Evolutionary conservation across 2,797 vertebrate genomes (phyloP), one percentile per base, ranked within the genome.

Genomic region (Cryptoprocta ferox): DNA sequence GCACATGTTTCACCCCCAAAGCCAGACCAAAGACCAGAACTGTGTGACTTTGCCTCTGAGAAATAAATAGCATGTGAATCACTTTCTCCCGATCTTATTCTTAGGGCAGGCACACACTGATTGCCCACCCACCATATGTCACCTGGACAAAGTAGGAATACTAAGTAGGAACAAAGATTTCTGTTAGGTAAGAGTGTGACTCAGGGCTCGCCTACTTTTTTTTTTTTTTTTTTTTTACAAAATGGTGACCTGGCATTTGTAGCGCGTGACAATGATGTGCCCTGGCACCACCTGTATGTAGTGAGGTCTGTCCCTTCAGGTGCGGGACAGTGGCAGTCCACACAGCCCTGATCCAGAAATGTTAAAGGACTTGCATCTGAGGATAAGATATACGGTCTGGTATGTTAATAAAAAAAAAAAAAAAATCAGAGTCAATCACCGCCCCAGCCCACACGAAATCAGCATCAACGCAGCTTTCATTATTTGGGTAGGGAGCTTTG

Each of bases 171-270:
- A 85, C 42, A 39, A 89, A 30, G 56, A 76, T 48, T 66, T 42
- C 12, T 70, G 68, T 80, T 78, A 76, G 88, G 91, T 75, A 88
- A 93, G 85, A 79, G 39, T 48, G 85, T 96, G 93, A 97, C 91
- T 93, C 92, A 68, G 19, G 65, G 65, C 70, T 93, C 42, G 24
- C 66, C n/a, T 65, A 76, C 59, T 35, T 93, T 75, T 16, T 63
- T 30, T 63, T 30, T 12, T n/a, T 61, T 61, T 61, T 5, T 30
- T 63, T 28, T 15, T 84, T 87, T 11, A 61, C 81, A 76, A 92
- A 89, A 91, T 61, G 70, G 80, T 89, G 84, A 76, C 61, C 68
- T 56, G 85, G 71, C 71, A 73, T 75, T 79, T 68, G 35, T 28
- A 68, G 61, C 21, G 63, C 21, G 2, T 2, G 21, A 97, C 12